phyloP scores from a whole-genome alignment of 2,888 invertebrate species.

The Drosophila silvestris region DNA sequence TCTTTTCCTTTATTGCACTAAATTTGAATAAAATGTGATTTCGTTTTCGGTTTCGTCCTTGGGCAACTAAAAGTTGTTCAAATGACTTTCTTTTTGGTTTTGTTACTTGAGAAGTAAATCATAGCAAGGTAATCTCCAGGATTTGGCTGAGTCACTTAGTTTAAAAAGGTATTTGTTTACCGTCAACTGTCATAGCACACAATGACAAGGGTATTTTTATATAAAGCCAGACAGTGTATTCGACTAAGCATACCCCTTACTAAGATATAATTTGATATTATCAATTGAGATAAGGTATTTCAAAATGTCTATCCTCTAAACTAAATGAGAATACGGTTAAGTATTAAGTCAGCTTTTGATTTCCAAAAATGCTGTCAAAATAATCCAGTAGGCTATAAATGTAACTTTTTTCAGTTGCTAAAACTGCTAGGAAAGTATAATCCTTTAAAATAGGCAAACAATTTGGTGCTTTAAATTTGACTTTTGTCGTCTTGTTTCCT shows the following conservation, averaged over 20 bases:
- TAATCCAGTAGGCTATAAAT: neutral
- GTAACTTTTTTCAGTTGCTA: neutral
- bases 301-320: neutral
- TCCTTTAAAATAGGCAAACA: conserved; percentile 3
- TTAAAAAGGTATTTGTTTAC: conserved; percentile 23
- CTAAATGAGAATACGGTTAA: neutral
- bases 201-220: conserved; percentile 46
- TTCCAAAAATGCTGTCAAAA: neutral
- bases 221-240: neutral
- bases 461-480: conserved; percentile 22
- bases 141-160: conserved; percentile 35
- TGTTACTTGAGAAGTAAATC: conserved; percentile 40
- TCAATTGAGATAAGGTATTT: neutral
- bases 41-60: conserved; percentile 19
- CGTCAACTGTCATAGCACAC: conserved; percentile 42
- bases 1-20: conserved; percentile 63
- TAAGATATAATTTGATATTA: neutral
- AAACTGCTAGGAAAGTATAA: neutral
- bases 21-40: conserved; percentile 68
- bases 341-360: neutral
- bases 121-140: conserved; percentile 40
- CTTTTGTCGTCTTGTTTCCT: conserved; percentile 21
- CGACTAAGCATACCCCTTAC: conserved; percentile 3
- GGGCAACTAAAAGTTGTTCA: conserved; percentile 24
- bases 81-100: conserved; percentile 19